Evolutionary conservation across 2,113 vertebrate genomes (phyloP).

Genomic region (Sardina pilchardus): DNA sequence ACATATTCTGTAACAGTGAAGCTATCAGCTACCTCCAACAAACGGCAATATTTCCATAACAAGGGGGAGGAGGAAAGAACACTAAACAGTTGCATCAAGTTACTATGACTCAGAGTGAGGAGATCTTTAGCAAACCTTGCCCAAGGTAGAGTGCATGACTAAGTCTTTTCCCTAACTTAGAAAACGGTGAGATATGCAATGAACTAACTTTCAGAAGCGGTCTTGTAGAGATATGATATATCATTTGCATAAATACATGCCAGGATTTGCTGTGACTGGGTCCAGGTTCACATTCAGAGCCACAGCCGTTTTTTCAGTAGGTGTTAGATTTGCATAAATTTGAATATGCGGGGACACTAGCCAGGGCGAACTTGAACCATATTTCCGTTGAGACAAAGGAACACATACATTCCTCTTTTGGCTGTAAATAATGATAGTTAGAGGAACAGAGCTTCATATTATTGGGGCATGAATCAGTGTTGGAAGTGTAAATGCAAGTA

Average conservation of each 20-base stretch:
- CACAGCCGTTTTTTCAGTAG: slow-evolving; percentile 55
- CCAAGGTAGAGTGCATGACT: not conserved
- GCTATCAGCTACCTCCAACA: not conserved
- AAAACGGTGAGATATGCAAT: not conserved
- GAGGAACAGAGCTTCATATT: not conserved
- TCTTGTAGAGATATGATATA: slow-evolving; percentile 43
- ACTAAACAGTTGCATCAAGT: not conserved
- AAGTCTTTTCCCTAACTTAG: not conserved
- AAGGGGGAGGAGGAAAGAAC: not conserved
- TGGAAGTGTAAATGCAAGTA: not conserved
- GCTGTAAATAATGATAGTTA: not conserved
- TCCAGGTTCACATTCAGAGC: slow-evolving; percentile 53
- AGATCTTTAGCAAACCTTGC: slow-evolving; percentile 1
- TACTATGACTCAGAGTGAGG: not conserved
- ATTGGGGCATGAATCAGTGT: not conserved
- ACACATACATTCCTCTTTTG: slow-evolving; percentile 13
- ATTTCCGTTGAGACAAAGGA: slow-evolving; percentile 41
- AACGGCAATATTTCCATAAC: not conserved
- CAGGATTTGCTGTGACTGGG: slow-evolving; percentile 52
- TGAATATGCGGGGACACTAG: slow-evolving; percentile 56
- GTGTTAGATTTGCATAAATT: slow-evolving; percentile 65
- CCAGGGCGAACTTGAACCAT: slow-evolving; percentile 41
- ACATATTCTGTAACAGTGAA: not conserved
- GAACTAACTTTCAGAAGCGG: slow-evolving; percentile 42
- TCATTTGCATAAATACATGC: slow-evolving; percentile 65